Conservation (phyloP, 1,140 invertebrate genomes). For the Bursaphelenchus mucronatus region DNA sequence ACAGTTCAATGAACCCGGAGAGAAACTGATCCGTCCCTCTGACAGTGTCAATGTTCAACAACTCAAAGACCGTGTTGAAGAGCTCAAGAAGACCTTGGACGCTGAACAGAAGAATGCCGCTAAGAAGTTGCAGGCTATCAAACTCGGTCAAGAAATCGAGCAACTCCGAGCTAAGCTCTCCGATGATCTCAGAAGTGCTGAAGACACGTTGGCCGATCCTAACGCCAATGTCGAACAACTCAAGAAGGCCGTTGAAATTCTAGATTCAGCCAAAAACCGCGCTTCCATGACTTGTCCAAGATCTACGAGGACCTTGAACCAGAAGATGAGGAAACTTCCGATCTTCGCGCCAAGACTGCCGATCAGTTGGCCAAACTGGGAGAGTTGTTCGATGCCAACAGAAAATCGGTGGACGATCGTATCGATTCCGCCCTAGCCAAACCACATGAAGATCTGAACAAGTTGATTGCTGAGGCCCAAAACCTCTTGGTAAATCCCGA, state of each 20-base stretch:
- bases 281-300: background rate
- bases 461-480: background rate
- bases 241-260: background rate
- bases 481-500: background rate
- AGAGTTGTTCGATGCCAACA: slow-evolving; percentile 1
- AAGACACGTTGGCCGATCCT: too few species aligned
- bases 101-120: slow-evolving; percentile 2
- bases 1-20: too few species aligned
- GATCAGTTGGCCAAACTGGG: too few species aligned
- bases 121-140: background rate
- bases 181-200: too few species aligned
- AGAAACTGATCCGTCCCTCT: too few species aligned
- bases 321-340: too few species aligned
- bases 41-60: too few species aligned
- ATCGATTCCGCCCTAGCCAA: background rate
- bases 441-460: background rate
- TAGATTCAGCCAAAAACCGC: background rate
- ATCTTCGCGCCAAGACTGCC: too few species aligned
- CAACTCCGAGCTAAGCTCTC: background rate
- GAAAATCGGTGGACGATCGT: background rate
- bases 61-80: too few species aligned
- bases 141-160: background rate
- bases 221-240: too few species aligned
- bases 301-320: background rate
- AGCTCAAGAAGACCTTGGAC: too few species aligned